These are phyloP conservation scores for Strix occidentalis DNA, from an alignment of 2,797 vertebrate genomes.

Conservation along the genomic window DNA sequence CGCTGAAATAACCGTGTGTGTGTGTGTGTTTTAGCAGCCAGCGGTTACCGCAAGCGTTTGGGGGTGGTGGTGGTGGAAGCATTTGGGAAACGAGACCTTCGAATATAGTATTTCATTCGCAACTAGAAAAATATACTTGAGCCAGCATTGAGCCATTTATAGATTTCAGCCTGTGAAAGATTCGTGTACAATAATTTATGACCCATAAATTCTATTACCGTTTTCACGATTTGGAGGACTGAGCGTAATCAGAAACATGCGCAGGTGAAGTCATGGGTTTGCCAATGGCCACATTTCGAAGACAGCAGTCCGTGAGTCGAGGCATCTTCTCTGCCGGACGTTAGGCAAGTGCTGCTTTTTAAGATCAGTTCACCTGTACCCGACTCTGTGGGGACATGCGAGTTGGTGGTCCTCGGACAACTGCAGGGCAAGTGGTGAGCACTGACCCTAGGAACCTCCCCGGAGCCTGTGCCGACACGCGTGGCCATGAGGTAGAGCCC, in stretches of 20 bases:
- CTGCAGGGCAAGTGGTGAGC: neutral
- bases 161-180: neutral
- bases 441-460: too few species aligned
- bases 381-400: neutral
- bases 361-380: neutral
- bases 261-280: neutral
- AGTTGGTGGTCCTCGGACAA: neutral
- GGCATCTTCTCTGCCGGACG: neutral
- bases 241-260: neutral
- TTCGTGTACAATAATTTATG: neutral
- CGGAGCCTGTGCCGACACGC: neutral
- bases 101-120: neutral
- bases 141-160: neutral
- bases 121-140: neutral
- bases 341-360: neutral
- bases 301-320: neutral
- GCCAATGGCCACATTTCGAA: neutral
- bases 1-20: neutral
- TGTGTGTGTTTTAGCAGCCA: neutral
- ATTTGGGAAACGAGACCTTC: neutral
- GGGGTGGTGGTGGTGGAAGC: neutral
- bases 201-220: neutral
- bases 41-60: neutral
- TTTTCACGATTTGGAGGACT: neutral
- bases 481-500: neutral